A percentile compares a stretch with the other conserved stretches of the same genome.
Conservation (phyloP, 2,888 invertebrate species). For the Agapetus fuscipes region DNA sequence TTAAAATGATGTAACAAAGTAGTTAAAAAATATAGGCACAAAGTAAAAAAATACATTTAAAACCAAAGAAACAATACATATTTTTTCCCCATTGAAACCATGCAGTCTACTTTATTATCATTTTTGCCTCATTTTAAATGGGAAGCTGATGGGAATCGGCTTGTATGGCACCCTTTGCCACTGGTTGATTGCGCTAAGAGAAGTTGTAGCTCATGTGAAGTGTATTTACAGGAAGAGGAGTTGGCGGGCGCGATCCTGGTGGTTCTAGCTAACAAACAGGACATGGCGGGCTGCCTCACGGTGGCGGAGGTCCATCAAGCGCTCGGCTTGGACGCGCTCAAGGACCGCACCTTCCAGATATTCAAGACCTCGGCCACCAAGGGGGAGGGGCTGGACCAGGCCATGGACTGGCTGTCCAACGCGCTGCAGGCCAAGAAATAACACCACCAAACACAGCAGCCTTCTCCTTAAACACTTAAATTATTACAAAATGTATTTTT, state of each 20-base stretch:
- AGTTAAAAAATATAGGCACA: too few relatives aligned
- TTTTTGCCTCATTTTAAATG: too few relatives aligned
- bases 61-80: too few relatives aligned
- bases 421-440: conserved; percentile 85
- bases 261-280: conserved; percentile 98
- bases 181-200: too few relatives aligned
- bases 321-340: conserved; percentile 86
- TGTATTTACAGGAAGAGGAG: conserved; percentile 78
- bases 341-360: conserved; percentile 97
- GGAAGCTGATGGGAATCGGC: too few relatives aligned
- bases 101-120: too few relatives aligned
- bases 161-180: too few relatives aligned
- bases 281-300: conserved; percentile 95
- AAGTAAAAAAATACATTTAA: too few relatives aligned
- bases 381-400: conserved; percentile 95
- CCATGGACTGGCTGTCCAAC: conserved; percentile 98
- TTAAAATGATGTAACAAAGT: too few relatives aligned
- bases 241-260: conserved; percentile 91
- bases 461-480: neutral
- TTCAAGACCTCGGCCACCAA: conserved; percentile 98
- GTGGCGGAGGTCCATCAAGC: conserved; percentile 96
- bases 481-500: conserved; percentile 16
- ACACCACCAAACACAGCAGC: conserved; percentile 25
- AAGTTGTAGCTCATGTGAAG: too few relatives aligned
- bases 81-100: too few relatives aligned